These are phyloP conservation scores for Paracentrotus lividus DNA, from an alignment of 53 echinoderm and acorn worm genomes.

Conservation along the genomic window DNA sequence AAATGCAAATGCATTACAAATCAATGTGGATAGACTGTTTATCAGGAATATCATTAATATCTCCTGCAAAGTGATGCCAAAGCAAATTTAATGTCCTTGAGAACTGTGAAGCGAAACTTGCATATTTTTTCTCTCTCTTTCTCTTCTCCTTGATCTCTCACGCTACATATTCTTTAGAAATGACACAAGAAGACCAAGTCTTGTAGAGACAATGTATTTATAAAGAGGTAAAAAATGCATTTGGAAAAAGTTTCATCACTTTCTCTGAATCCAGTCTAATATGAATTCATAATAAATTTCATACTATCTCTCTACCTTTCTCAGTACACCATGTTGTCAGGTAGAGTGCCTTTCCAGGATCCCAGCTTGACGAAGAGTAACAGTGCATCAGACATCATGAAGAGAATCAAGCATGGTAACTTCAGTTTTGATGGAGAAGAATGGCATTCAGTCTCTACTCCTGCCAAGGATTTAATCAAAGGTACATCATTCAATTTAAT, in stretches of 20 bases:
- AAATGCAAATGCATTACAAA: too few relatives aligned
- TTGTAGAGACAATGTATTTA: too few relatives aligned
- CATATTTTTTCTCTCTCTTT: background rate
- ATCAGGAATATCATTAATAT: too few relatives aligned
- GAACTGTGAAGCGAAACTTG: background rate
- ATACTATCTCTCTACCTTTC: background rate
- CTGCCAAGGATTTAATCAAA: slow-evolving; percentile 90
- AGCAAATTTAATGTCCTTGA: too few relatives aligned
- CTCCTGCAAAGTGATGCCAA: too few relatives aligned
- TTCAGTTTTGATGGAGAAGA: slow-evolving; percentile 92
- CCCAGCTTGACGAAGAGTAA: slow-evolving; percentile 83
- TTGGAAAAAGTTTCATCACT: too few relatives aligned
- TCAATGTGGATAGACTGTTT: too few relatives aligned
- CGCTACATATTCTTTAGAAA: too few relatives aligned
- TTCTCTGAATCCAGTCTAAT: too few relatives aligned
- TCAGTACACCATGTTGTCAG: slow-evolving; percentile 99
- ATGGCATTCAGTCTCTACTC: slow-evolving; percentile 87
- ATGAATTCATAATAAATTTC: too few relatives aligned
- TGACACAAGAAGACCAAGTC: too few relatives aligned
- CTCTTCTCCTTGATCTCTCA: background rate
- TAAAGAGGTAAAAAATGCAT: too few relatives aligned
- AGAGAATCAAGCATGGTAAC: slow-evolving; percentile 94
- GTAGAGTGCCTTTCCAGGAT: slow-evolving; percentile 93
- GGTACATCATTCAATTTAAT: slow-evolving; percentile 54
- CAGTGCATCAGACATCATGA: slow-evolving; percentile 97